Percentiles rank a stretch among this genome's conserved stretches.
phyloP scores from a whole-genome alignment of 2,113 vertebrate genomes.

The Oenanthe melanoleuca region DNA sequence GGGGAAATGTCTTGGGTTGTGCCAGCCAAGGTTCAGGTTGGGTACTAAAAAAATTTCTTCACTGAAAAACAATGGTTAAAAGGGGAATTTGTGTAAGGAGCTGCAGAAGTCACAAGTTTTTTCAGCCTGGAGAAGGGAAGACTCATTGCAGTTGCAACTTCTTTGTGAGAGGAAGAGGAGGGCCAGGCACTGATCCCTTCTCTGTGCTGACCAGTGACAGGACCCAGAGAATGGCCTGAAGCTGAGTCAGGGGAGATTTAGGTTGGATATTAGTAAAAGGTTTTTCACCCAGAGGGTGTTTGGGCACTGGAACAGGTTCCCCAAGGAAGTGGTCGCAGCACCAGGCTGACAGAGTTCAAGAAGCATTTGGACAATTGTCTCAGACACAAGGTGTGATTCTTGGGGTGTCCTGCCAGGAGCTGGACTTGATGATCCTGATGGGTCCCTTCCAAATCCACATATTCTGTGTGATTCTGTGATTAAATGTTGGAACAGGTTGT shows the following conservation, averaged over 20 bases:
- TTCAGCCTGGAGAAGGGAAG: not conserved
- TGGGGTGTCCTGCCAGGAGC: not conserved
- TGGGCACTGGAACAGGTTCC: not conserved
- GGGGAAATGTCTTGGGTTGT: not conserved
- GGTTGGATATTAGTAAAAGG: not conserved
- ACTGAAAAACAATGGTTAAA: not conserved
- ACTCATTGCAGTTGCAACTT: not conserved
- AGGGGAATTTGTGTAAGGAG: not conserved
- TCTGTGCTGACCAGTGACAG: no score
- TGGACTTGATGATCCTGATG: not conserved
- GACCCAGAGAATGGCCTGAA: not conserved
- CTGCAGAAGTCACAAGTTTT: not conserved
- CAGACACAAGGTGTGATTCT: accelerated
- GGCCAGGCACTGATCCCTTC: not conserved
- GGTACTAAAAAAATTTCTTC: not conserved
- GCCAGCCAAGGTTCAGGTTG: not conserved
- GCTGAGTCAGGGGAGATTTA: not conserved
- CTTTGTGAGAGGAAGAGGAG: not conserved
- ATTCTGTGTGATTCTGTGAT: not conserved
- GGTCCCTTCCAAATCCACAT: not conserved
- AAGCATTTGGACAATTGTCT: accelerated
- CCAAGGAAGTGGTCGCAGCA: not conserved
- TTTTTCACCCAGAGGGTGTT: accelerated
- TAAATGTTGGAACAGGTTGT: not conserved
- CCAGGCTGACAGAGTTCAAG: not conserved